These are phyloP conservation scores for Isoperla grammatica DNA, from an alignment of 2,888 invertebrate species.

Conservation along the genomic window DNA sequence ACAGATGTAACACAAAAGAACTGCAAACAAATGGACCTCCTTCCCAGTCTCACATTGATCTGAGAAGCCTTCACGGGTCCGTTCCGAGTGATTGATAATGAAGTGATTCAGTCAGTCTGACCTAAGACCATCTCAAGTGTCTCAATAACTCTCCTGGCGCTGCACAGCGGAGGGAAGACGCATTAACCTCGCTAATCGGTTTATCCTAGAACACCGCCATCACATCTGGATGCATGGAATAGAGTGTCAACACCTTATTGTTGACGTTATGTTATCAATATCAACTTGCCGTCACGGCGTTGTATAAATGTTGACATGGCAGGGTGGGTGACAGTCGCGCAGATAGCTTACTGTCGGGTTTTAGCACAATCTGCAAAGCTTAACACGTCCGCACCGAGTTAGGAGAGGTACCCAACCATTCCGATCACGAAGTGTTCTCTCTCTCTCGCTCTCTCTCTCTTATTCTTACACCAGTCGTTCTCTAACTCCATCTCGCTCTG, in stretches of 20 bases:
- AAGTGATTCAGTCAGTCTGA: too few relatives aligned
- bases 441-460: conserved; percentile 13
- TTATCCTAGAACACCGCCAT: conserved; percentile 5
- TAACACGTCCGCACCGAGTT: conserved; percentile 23
- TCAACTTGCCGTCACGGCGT: conserved; percentile 19
- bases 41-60: too few relatives aligned
- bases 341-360: conserved; percentile 17
- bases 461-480: conserved; percentile 1
- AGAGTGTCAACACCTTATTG: conserved; percentile 15
- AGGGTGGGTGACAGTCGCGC: conserved; percentile 18
- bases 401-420: conserved; percentile 17
- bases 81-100: too few relatives aligned
- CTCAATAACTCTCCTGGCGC: not conserved
- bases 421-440: conserved; percentile 23
- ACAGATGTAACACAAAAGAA: too few relatives aligned
- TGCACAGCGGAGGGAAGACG: too few relatives aligned
- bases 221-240: not conserved
- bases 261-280: conserved; percentile 19
- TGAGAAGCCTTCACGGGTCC: too few relatives aligned
- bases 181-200: conserved; percentile 5
- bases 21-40: too few relatives aligned
- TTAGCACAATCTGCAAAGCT: conserved; percentile 18
- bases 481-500: conserved; percentile 11
- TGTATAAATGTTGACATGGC: conserved; percentile 28
- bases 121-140: too few relatives aligned